Conservation (phyloP, 1,140 invertebrate species). For the Hydropsyche tenuis region DNA sequence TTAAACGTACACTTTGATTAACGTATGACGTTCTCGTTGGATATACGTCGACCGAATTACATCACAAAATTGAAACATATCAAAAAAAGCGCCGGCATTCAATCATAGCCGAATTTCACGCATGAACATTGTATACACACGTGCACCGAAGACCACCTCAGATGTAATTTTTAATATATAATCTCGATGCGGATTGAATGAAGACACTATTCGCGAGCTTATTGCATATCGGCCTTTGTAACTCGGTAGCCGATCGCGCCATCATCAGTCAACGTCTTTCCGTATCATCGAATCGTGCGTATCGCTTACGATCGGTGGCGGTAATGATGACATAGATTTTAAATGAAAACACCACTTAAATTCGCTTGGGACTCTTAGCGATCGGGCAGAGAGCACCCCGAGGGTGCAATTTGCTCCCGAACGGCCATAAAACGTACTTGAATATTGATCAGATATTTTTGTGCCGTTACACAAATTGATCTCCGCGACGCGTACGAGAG, state of each 20-base stretch:
- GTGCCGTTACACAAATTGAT: slow-evolving; percentile 43
- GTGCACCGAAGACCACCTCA: too few relatives aligned
- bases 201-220: background rate
- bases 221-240: background rate
- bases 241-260: slow-evolving; percentile 1
- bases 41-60: slow-evolving; percentile 22
- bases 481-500: background rate
- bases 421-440: slow-evolving; percentile 46
- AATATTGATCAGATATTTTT: slow-evolving; percentile 43
- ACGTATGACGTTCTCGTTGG: slow-evolving; percentile 7
- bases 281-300: slow-evolving; percentile 19
- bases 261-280: slow-evolving; percentile 16
- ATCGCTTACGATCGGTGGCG: slow-evolving; percentile 28
- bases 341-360: slow-evolving; percentile 46
- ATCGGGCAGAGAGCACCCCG: slow-evolving; percentile 22
- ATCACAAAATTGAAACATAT: slow-evolving; percentile 5
- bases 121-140: background rate
- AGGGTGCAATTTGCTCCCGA: slow-evolving; percentile 47
- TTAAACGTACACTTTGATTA: slow-evolving; percentile 28
- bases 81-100: background rate
- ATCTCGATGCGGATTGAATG: background rate
- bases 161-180: background rate
- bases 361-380: slow-evolving; percentile 39
- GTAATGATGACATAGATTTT: slow-evolving; percentile 49
- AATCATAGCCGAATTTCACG: slow-evolving; percentile 18